These are phyloP conservation scores for Macrobrachium nipponense DNA, from an alignment of 1,140 invertebrate species.

Conservation along the genomic window DNA sequence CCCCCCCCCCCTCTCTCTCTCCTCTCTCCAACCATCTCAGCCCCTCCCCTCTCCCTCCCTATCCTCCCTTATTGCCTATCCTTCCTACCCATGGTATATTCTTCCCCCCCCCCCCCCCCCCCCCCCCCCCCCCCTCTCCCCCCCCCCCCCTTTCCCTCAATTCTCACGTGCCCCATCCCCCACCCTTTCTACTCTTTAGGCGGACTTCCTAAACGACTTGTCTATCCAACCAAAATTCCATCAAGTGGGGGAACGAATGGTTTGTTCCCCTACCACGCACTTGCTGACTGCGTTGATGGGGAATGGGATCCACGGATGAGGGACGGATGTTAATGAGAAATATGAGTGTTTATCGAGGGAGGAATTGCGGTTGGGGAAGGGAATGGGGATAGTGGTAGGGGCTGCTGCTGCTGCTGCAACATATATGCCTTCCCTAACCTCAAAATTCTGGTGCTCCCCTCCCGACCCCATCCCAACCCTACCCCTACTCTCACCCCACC, in stretches of 20 bases:
- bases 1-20: neutral
- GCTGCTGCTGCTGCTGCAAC: neutral
- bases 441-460: neutral
- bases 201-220: neutral
- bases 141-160: neutral
- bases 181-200: neutral
- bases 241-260: too few species aligned
- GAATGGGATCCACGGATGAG: too few species aligned
- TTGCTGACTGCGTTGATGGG: too few species aligned
- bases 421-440: neutral
- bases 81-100: neutral
- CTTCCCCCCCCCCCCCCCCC: neutral
- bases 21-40: neutral
- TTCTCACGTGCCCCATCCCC: neutral
- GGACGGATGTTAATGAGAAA: too few species aligned
- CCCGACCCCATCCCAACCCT: neutral
- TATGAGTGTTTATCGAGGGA: too few species aligned
- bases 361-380: too few species aligned
- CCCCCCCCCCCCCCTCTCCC: neutral
- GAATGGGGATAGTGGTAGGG: too few species aligned
- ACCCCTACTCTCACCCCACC: neutral
- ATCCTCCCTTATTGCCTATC: neutral
- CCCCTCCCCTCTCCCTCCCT: neutral
- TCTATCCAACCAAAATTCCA: too few species aligned
- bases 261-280: too few species aligned